phyloP scores from a whole-genome alignment of 2,888 invertebrate genomes.

The Metalampra italica region DNA sequence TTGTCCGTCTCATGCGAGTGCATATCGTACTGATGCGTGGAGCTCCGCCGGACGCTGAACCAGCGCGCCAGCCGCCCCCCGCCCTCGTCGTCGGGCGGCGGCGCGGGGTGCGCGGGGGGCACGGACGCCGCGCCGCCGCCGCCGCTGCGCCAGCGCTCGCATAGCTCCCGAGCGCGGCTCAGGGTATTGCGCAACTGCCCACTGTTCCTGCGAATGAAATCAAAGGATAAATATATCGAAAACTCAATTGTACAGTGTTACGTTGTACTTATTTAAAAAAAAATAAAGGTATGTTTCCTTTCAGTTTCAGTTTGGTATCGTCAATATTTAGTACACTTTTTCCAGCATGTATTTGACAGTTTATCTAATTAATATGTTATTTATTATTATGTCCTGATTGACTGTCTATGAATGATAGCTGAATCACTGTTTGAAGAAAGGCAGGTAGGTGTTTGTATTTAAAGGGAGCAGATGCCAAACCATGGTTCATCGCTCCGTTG shows the following conservation, averaged over 20 bases:
- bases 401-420: too few species aligned
- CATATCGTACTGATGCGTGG: slow-evolving; percentile 90
- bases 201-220: slow-evolving; percentile 78
- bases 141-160: slow-evolving; percentile 87
- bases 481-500: background rate
- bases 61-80: slow-evolving; percentile 89
- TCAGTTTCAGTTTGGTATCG: too few species aligned
- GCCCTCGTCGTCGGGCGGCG: slow-evolving; percentile 78
- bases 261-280: too few species aligned
- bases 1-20: slow-evolving; percentile 73
- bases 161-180: slow-evolving; percentile 88
- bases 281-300: too few species aligned
- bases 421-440: too few species aligned
- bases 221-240: slow-evolving; percentile 9
- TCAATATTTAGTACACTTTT: too few species aligned
- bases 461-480: slow-evolving; percentile 6
- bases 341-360: too few species aligned
- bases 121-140: slow-evolving; percentile 31
- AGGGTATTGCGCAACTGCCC: slow-evolving; percentile 89
- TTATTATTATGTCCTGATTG: too few species aligned
- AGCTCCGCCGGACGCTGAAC: slow-evolving; percentile 92
- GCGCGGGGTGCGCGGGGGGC: slow-evolving; percentile 56
- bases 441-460: slow-evolving; percentile 5
- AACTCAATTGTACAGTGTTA: too few species aligned
- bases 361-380: too few species aligned